Conservation (phyloP, 2,797 vertebrate genomes). For the Pempheris klunzingeri region DNA sequence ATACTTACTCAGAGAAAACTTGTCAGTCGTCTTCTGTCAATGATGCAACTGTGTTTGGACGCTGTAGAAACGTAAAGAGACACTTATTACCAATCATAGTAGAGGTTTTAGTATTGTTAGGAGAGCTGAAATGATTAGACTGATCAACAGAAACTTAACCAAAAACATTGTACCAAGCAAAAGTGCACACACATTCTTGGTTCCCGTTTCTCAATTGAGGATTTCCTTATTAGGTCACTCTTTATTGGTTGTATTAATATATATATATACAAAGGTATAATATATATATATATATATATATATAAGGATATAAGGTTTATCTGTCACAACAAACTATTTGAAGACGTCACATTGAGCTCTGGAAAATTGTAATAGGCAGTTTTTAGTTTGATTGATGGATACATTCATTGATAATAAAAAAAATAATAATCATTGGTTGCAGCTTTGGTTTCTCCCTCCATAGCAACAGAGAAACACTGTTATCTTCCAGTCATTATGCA, state of each 20-base stretch:
- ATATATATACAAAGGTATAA: too few relatives aligned
- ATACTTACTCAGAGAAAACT: constrained; percentile 76
- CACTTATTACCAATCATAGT: background rate
- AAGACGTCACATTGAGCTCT: background rate
- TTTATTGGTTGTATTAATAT: too few relatives aligned
- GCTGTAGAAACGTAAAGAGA: constrained; percentile 48
- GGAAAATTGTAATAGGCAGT: background rate
- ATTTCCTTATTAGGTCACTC: background rate
- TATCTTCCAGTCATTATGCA: background rate
- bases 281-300: too few relatives aligned
- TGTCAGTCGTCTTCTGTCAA: constrained; percentile 72
- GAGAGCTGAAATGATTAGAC: background rate
- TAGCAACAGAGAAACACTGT: background rate
- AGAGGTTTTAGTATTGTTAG: background rate
- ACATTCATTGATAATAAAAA: background rate
- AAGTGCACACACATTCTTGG: background rate
- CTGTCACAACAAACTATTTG: background rate
- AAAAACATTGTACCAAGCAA: background rate
- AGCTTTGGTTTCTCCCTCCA: background rate
- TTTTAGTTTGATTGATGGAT: background rate
- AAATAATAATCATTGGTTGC: background rate
- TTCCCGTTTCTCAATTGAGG: constrained; percentile 16
- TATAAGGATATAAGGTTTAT: too few relatives aligned
- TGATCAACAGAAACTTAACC: background rate
- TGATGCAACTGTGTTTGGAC: constrained; percentile 73